Conservation (phyloP, 2,888 invertebrate genomes). For the Lepidocyrtoides sp. region DNA sequence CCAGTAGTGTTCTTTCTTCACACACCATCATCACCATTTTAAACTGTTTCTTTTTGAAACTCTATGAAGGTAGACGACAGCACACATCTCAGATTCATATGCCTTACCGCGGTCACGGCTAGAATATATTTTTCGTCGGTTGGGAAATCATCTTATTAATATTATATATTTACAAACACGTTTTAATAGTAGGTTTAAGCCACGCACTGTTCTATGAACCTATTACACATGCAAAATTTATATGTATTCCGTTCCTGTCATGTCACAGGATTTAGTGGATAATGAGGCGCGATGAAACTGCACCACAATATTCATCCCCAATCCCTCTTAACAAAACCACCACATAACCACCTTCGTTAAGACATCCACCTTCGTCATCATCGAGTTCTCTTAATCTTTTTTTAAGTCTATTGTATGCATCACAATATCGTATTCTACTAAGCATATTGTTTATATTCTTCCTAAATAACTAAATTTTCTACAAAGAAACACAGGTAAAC, state of each 20-base stretch:
- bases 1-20: conserved; percentile 36
- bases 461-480: background rate
- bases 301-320: conserved; percentile 32
- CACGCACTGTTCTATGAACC: too few species aligned
- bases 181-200: too few species aligned
- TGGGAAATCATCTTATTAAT: background rate
- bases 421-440: background rate
- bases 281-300: conserved; percentile 59
- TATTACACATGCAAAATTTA: too few species aligned
- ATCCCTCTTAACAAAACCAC: conserved; percentile 1
- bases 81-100: background rate
- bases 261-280: conserved; percentile 58
- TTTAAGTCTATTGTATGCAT: background rate
- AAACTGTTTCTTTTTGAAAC: background rate
- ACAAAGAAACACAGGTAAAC: too few species aligned
- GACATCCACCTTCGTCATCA: background rate
- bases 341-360: conserved; percentile 8
- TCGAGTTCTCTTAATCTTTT: background rate
- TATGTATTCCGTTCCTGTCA: too few species aligned
- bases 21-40: conserved; percentile 20
- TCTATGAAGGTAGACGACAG: background rate
- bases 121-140: too few species aligned
- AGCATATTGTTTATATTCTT: too few species aligned
- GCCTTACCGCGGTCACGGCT: too few species aligned
- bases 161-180: background rate